Percentiles rank a stretch among this genome's conserved stretches.
Conservation (phyloP, 1,140 invertebrate genomes). For the Drosophila ananassae region DNA sequence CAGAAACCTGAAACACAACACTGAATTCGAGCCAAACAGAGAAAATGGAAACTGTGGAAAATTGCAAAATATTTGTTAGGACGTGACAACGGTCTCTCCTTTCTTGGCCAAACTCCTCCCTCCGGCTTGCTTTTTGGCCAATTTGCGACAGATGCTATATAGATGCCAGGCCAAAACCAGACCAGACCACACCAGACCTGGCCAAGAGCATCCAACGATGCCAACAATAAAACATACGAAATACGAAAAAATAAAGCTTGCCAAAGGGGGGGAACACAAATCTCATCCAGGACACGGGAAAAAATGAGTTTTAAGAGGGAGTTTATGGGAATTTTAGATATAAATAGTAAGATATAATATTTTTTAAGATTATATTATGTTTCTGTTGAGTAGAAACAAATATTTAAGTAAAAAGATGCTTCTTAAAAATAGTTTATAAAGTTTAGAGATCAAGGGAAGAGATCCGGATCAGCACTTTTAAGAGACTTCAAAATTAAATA, state of each 20-base stretch:
- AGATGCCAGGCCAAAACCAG: no score
- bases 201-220: slow-evolving; percentile 9
- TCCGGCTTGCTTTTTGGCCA: slow-evolving; percentile 18
- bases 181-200: no score
- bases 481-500: no score
- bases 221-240: slow-evolving; percentile 38
- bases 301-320: background rate
- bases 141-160: slow-evolving; percentile 49
- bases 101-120: no score
- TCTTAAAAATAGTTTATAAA: no score
- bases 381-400: no score
- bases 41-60: slow-evolving; percentile 26
- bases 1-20: background rate
- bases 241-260: slow-evolving; percentile 13
- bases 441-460: no score
- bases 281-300: background rate
- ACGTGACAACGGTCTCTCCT: slow-evolving; percentile 51
- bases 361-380: background rate
- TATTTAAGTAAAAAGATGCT: background rate
- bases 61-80: slow-evolving; percentile 64
- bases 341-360: background rate
- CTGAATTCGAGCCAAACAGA: background rate
- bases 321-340: background rate
- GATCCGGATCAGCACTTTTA: no score
- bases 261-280: background rate